A percentile compares a stretch with the other conserved stretches of the same genome.
phyloP scores from a whole-genome alignment of 2,113 vertebrate species.

The Motacilla tschutschensis region DNA sequence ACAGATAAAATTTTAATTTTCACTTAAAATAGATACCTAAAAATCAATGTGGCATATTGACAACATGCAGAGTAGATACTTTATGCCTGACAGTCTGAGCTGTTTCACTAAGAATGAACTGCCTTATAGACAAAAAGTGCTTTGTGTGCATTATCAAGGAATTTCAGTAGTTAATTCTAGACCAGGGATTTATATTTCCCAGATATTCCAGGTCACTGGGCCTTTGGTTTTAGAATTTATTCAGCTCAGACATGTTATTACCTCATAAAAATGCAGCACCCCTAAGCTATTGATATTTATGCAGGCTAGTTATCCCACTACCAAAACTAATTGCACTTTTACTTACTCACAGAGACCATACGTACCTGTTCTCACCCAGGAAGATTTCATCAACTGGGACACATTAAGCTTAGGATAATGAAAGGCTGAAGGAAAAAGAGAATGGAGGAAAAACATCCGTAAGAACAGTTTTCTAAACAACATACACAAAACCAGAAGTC shows the following conservation, averaged over 20 bases:
- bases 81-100: neutral
- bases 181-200: neutral
- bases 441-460: neutral
- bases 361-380: constrained; percentile 95
- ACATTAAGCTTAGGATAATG: constrained; percentile 93
- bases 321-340: neutral
- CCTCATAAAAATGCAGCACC: constrained; percentile 2
- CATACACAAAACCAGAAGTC: neutral
- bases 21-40: neutral
- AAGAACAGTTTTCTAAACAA: constrained; percentile 21
- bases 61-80: neutral
- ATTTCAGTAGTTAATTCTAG: neutral
- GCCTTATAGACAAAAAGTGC: neutral
- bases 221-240: neutral
- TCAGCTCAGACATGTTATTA: neutral
- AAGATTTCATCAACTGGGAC: constrained; percentile 88
- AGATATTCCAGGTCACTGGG: constrained; percentile 1
- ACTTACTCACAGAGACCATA: neutral
- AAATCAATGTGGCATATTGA: neutral
- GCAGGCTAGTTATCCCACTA: neutral
- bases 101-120: neutral
- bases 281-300: neutral
- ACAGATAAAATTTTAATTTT: neutral
- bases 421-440: constrained; percentile 77
- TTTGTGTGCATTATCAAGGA: neutral